These are phyloP conservation scores for Zelostemma sp. DNA, from an alignment of 1,140 invertebrate genomes.

Conservation along the genomic window DNA sequence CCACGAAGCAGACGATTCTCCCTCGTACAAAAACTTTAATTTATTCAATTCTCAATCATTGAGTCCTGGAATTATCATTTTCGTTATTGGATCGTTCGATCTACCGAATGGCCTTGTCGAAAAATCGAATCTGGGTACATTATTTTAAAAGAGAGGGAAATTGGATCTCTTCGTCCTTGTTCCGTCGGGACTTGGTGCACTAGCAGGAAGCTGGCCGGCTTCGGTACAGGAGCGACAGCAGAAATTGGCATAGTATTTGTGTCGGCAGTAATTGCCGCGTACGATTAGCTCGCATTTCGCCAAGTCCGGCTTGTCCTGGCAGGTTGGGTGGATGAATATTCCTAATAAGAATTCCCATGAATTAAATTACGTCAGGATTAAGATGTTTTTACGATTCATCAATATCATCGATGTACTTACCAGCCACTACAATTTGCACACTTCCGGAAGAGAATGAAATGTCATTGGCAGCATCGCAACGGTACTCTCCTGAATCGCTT, in stretches of 20 bases:
- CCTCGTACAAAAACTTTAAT: slow-evolving; percentile 4
- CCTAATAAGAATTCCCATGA: too few species aligned
- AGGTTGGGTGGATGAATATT: slow-evolving; percentile 80
- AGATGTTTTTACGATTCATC: too few species aligned
- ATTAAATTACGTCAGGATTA: too few species aligned
- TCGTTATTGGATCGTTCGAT: neutral
- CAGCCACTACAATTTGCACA: slow-evolving; percentile 77
- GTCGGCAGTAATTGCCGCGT: slow-evolving; percentile 82
- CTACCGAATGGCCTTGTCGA: slow-evolving; percentile 32
- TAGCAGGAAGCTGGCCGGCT: slow-evolving; percentile 78
- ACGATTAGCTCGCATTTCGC: slow-evolving; percentile 91
- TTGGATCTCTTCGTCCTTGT: slow-evolving; percentile 56
- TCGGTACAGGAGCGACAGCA: slow-evolving; percentile 92
- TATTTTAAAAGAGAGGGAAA: slow-evolving; percentile 42
- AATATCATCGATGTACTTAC: too few species aligned
- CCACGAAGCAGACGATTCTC: slow-evolving; percentile 44
- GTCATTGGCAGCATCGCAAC: slow-evolving; percentile 82
- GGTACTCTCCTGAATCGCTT: slow-evolving; percentile 82
- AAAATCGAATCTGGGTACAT: slow-evolving; percentile 23
- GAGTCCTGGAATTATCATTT: too few species aligned
- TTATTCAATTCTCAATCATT: neutral
- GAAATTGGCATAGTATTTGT: slow-evolving; percentile 91
- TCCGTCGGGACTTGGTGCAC: slow-evolving; percentile 63
- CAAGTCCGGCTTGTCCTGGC: slow-evolving; percentile 89
- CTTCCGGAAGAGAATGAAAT: slow-evolving; percentile 75